Conservation (phyloP, 2,888 invertebrate species). For the Napeogenes inachia region DNA sequence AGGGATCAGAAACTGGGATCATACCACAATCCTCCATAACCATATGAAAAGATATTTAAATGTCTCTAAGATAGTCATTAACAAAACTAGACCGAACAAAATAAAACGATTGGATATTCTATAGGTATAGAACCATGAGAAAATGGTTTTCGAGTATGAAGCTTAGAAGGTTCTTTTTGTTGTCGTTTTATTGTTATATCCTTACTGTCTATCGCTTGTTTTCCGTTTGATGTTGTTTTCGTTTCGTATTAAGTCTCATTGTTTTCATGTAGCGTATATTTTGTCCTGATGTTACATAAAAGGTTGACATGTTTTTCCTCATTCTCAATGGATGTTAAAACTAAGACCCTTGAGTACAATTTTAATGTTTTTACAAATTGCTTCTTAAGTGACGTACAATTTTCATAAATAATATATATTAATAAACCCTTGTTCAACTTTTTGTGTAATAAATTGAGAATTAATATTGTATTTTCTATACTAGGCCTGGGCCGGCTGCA, state of each 20-base stretch:
- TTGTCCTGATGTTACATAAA: constrained; percentile 24
- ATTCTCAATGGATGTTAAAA: constrained; percentile 21
- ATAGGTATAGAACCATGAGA: constrained; percentile 34
- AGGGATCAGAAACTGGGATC: too few species aligned
- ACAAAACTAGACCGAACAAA: constrained; percentile 12
- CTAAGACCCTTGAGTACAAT: constrained; percentile 3
- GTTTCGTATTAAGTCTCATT: constrained; percentile 23
- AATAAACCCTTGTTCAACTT: not conserved
- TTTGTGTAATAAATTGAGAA: too few species aligned
- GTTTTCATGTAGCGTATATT: constrained; percentile 19
- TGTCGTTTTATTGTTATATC: constrained; percentile 43
- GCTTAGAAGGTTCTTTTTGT: constrained; percentile 34
- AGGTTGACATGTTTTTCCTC: constrained; percentile 26
- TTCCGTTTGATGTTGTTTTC: constrained; percentile 37
- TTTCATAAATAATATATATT: not conserved
- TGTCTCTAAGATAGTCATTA: not conserved
- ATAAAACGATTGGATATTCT: constrained; percentile 38
- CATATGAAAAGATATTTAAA: too few species aligned
- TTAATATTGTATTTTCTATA: constrained; percentile 30
- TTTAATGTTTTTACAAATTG: constrained; percentile 12
- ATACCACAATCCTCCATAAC: too few species aligned
- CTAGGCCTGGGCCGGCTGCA: constrained; percentile 88
- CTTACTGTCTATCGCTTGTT: constrained; percentile 35
- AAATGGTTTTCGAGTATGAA: constrained; percentile 40
- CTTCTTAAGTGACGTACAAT: not conserved